Percentiles rank a stretch among this genome's conserved stretches.
These are phyloP conservation scores for Aphelenchoides avenae DNA, from an alignment of 1,140 invertebrate genomes.

Conservation along the genomic window DNA sequence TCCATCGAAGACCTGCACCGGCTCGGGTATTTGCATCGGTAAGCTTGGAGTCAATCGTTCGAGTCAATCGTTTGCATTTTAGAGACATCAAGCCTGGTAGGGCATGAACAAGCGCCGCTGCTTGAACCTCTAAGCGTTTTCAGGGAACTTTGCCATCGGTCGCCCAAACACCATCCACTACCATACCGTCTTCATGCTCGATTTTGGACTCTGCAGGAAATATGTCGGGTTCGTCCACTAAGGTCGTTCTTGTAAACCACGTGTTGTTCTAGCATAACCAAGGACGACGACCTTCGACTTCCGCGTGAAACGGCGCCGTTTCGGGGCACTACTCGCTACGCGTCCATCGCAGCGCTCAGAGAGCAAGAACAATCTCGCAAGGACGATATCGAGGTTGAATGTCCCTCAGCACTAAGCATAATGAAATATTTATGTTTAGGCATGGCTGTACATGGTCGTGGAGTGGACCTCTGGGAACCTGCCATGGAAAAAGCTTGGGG, in stretches of 20 bases:
- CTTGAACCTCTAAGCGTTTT: too few species aligned
- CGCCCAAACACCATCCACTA: slow-evolving; percentile 20
- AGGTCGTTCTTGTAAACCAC: too few species aligned
- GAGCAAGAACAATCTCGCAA: slow-evolving; percentile 28
- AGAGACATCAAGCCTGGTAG: slow-evolving; percentile 33
- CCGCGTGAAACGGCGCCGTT: slow-evolving; percentile 16
- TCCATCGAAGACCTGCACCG: slow-evolving; percentile 44
- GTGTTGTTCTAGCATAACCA: background rate
- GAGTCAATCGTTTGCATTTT: too few species aligned
- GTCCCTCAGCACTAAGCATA: too few species aligned
- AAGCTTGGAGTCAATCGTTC: too few species aligned
- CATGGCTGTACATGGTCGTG: slow-evolving; percentile 26
- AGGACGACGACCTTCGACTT: slow-evolving; percentile 17
- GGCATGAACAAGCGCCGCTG: too few species aligned
- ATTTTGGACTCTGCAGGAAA: slow-evolving; percentile 26
- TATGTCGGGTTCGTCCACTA: slow-evolving; percentile 21
- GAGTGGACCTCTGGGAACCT: slow-evolving; percentile 3
- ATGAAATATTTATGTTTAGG: too few species aligned
- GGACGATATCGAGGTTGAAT: slow-evolving; percentile 27
- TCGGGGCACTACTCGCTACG: slow-evolving; percentile 21
- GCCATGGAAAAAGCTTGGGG: slow-evolving; percentile 12
- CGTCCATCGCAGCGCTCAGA: slow-evolving; percentile 14
- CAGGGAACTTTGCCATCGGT: slow-evolving; percentile 27
- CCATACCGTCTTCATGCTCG: slow-evolving; percentile 30
- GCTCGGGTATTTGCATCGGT: slow-evolving; percentile 24